Conservation (phyloP, 2,888 invertebrate species). For the Amphipoea oculea region DNA sequence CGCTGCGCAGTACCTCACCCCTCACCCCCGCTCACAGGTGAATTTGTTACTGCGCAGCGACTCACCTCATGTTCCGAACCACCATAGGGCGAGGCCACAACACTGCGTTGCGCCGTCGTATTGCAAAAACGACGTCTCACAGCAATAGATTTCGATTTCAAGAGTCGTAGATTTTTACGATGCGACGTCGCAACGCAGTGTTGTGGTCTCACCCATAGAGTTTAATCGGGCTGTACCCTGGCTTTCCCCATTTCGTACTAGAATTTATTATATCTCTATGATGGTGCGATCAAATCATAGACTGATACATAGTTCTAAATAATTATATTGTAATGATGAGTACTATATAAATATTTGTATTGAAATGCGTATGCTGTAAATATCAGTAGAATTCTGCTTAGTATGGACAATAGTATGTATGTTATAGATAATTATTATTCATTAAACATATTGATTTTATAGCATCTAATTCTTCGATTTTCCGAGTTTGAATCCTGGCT, state of each 20-base stretch:
- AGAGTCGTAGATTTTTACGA: too few relatives aligned
- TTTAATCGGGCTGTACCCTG: neutral
- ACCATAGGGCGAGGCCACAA: neutral
- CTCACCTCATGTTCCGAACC: neutral
- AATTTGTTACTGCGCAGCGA: neutral
- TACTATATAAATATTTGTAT: conserved; percentile 57
- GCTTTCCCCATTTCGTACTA: conserved; percentile 31
- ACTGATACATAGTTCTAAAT: conserved; percentile 51
- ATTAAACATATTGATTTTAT: conserved; percentile 59
- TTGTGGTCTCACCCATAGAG: neutral
- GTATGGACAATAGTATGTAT: conserved; percentile 55
- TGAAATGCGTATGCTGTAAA: conserved; percentile 60
- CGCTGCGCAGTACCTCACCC: neutral
- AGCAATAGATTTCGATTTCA: too few relatives aligned
- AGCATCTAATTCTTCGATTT: conserved; percentile 15
- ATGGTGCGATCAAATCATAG: conserved; percentile 61
- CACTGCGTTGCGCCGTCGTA: too few relatives aligned
- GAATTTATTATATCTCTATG: conserved; percentile 49
- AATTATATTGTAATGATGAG: conserved; percentile 34
- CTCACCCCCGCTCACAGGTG: neutral
- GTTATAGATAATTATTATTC: conserved; percentile 61
- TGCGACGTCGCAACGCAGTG: too few relatives aligned
- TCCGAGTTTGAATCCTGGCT: neutral
- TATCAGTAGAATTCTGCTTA: conserved; percentile 55
- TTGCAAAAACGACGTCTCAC: too few relatives aligned